Conservation (phyloP, 2,113 vertebrate genomes). For the Macaca mulatta region DNA sequence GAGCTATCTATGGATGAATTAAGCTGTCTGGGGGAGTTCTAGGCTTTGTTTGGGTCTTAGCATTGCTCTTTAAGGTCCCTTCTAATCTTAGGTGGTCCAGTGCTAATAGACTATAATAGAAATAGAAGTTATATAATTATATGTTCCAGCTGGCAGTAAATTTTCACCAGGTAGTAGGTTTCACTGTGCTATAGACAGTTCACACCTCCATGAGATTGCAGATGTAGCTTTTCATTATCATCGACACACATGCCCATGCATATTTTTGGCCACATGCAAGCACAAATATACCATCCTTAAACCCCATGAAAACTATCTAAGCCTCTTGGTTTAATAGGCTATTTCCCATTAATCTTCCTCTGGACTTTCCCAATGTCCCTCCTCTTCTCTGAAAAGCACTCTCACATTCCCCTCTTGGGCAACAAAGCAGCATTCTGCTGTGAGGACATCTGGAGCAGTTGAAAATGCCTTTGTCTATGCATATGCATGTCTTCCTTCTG, state of each 20-base stretch:
- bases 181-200: neutral
- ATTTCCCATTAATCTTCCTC: neutral
- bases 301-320: neutral
- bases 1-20: neutral
- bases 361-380: neutral
- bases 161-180: neutral
- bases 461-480: neutral
- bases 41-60: neutral
- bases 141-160: neutral
- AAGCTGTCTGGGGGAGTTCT: neutral
- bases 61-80: neutral
- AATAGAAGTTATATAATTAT: neutral
- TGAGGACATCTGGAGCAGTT: neutral
- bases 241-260: neutral
- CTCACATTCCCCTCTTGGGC: neutral
- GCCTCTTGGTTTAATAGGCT: neutral
- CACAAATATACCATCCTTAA: neutral
- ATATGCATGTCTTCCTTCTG: neutral
- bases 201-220: neutral
- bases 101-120: neutral
- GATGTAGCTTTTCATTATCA: neutral
- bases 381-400: neutral
- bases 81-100: neutral
- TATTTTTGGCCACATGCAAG: neutral
- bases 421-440: neutral